A percentile compares a stretch with the other conserved stretches of the same genome.
Conservation (phyloP, 2,797 vertebrate species). For the Acrossocheilus wenchowensis region DNA sequence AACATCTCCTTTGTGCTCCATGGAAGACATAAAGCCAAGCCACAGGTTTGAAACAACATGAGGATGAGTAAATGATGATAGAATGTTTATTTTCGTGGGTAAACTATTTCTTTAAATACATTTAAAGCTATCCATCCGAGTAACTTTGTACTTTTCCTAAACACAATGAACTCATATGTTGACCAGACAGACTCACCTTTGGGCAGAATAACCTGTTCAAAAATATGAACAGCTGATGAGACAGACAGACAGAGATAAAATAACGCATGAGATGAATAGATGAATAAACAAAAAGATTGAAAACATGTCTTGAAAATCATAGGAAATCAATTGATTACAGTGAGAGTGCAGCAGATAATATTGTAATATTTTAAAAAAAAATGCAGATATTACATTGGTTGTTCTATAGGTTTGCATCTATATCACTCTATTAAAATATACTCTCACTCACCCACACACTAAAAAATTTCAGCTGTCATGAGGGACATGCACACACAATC, state of each 20-base stretch:
- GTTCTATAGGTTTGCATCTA: background rate
- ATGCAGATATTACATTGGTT: background rate
- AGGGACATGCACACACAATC: constrained; percentile 33
- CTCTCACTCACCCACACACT: constrained; percentile 39
- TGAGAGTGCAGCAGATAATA: background rate
- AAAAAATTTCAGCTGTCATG: constrained; percentile 24
- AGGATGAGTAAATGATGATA: background rate
- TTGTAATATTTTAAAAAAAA: background rate
- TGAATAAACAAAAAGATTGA: constrained; percentile 19
- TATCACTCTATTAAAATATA: constrained; percentile 18
- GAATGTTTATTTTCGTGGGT: background rate
- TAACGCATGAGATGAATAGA: constrained; percentile 28
- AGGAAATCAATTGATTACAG: constrained; percentile 13
- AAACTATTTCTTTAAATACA: background rate
- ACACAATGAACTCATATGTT: constrained; percentile 15
- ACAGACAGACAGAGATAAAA: constrained; percentile 51
- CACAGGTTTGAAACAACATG: background rate
- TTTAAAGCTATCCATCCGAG: background rate
- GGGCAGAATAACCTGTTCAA: constrained; percentile 56
- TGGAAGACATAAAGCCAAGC: background rate
- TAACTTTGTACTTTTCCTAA: background rate
- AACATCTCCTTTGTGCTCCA: background rate
- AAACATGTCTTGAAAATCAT: background rate
- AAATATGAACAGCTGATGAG: constrained; percentile 48
- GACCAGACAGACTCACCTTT: constrained; percentile 42